Percentiles rank a stretch among this genome's conserved stretches.
These are phyloP conservation scores for Parotia lawesii DNA, from an alignment of 2,113 vertebrate genomes.

Conservation along the genomic window DNA sequence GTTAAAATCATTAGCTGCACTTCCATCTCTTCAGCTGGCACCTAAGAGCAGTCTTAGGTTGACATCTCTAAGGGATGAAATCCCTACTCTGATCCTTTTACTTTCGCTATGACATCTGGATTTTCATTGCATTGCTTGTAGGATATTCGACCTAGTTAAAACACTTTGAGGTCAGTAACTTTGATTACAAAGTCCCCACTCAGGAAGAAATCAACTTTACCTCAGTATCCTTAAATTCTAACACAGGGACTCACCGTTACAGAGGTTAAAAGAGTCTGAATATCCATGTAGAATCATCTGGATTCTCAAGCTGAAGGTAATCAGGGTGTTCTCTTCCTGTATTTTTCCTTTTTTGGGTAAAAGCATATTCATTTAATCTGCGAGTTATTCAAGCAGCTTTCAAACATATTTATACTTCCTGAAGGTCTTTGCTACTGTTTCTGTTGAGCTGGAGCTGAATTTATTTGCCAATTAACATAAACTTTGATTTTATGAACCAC, in stretches of 20 bases:
- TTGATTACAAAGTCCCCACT: not conserved
- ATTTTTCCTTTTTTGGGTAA: not conserved
- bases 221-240: not conserved
- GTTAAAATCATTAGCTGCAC: not conserved
- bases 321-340: not conserved
- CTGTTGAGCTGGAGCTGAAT: not conserved
- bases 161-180: not conserved
- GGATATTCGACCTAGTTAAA: not conserved
- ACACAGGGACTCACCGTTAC: not conserved
- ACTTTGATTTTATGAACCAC: not conserved
- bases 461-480: not conserved
- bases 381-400: not conserved
- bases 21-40: not conserved
- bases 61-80: not conserved
- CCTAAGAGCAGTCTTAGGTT: not conserved
- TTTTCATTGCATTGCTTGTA: not conserved
- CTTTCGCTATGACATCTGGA: not conserved
- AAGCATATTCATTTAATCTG: not conserved
- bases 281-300: not conserved
- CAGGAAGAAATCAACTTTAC: not conserved
- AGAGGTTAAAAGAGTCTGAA: not conserved
- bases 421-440: not conserved
- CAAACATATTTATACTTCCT: not conserved
- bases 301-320: not conserved
- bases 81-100: not conserved